Base-by-base conservation (phyloP, 2,113 vertebrate species). In the Catharus minimus region DNA sequence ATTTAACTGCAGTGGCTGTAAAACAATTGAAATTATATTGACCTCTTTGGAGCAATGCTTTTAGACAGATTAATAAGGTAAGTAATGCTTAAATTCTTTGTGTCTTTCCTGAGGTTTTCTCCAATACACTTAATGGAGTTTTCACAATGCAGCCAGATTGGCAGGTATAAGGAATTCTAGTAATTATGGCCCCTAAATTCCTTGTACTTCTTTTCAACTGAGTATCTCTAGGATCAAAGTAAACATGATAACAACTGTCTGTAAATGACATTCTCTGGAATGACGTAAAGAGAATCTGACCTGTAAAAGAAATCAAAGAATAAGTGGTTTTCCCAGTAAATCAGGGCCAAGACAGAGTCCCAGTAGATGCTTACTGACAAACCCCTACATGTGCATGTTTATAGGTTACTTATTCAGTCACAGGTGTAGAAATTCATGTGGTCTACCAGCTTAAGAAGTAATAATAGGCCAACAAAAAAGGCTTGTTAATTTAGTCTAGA, bases 71-170 rank as follows among this genome's bases (percentile, higher is more conserved):
- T 82, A 77, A 68, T 85, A 87, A 87, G 62, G 27, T 47, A 83
- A 62, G 20, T 79, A 79, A 85, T 36, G 46, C 30, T 68, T 83
- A 77, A 71, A 60, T 61, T 89, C 62, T 47, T 39, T 33, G 23
- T 79, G n/a, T 57, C 62, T 90, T 84, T 94, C 55, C 30, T 52
- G 43, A 90, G 50, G n/a, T 92, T 88, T 95, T 79, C 55, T 93
- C 39, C 74, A 89, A 76, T 73, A 39, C 8, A n/a, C 22, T 82
- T 89, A 75, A 74, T 75, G 55, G 50, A 12, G 17, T 93, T 93
- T 84, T 87, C 67, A 77, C 77, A 72, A 71, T 46, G 44, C 21
- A 84, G 58, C 28, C 64, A 95, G 82, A 86, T 36, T 79, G 73
- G 66, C 62, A 86, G 46, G 13, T 60, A 52, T 61, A 62, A 38